Evolutionary conservation across 2,797 vertebrate genomes (phyloP).

Genomic region (Sitta carolinensis): DNA sequence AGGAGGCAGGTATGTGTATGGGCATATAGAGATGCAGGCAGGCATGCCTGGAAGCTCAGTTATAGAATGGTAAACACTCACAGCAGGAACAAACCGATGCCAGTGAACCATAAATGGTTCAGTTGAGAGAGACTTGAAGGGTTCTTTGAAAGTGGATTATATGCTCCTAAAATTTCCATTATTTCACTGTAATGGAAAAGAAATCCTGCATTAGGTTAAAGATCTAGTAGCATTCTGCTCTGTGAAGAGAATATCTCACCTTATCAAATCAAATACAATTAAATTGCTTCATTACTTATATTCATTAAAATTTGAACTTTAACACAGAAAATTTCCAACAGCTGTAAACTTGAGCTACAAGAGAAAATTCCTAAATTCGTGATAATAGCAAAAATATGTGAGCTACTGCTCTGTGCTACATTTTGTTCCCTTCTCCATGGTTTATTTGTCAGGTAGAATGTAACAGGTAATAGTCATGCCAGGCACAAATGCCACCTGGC

Average conservation of each 20-base stretch:
- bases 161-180: background rate
- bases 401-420: background rate
- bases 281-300: background rate
- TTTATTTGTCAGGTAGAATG: background rate
- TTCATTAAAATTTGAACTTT: background rate
- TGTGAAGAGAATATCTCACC: background rate
- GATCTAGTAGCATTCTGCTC: background rate
- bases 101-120: background rate
- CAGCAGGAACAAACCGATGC: background rate
- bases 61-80: background rate
- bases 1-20: background rate
- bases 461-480: background rate
- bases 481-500: background rate
- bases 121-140: background rate
- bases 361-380: background rate
- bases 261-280: background rate
- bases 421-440: background rate
- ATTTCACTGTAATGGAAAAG: conserved; percentile 3
- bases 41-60: background rate
- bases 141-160: conserved; percentile 1
- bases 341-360: background rate
- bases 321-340: background rate
- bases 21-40: background rate
- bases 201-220: background rate
- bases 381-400: background rate